phyloP scores from a whole-genome alignment of 2,797 vertebrate genomes.

The Aldrovandia affinis region DNA sequence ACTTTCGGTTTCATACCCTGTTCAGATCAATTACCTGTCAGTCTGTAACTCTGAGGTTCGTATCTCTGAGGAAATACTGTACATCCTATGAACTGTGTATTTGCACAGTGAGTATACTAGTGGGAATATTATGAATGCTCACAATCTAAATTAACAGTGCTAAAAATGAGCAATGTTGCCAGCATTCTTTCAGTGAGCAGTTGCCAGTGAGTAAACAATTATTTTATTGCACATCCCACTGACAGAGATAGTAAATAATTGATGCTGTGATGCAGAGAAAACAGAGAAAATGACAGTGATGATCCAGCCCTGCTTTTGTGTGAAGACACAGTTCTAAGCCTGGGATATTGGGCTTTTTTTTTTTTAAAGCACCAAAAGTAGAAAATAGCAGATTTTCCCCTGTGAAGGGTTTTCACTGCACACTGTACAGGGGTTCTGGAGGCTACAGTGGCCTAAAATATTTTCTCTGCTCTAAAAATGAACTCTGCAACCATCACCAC shows the following conservation, averaged over 20 bases:
- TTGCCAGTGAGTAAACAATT: background rate
- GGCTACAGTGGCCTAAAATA: background rate
- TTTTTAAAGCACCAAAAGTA: no score
- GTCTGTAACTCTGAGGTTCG: no score
- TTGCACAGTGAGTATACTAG: background rate
- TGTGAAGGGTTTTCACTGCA: background rate
- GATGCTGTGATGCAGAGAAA: background rate
- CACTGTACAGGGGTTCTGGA: background rate
- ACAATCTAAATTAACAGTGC: background rate
- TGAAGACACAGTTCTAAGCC: background rate
- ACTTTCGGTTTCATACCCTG: background rate
- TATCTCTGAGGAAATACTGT: background rate
- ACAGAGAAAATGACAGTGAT: background rate
- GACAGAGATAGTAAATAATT: background rate
- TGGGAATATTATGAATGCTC: background rate
- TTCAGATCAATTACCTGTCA: background rate
- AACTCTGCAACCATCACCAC: background rate
- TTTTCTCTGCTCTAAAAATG: background rate
- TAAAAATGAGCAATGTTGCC: constrained; percentile 3
- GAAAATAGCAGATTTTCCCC: background rate
- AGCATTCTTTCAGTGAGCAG: background rate
- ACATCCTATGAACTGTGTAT: background rate
- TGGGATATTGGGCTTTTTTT: background rate
- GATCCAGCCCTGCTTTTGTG: background rate
- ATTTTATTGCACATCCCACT: background rate